Evolutionary conservation across 2,888 invertebrate species (phyloP), one percentile per base, ranked within the genome.

Genomic region (Alcis repandata): DNA sequence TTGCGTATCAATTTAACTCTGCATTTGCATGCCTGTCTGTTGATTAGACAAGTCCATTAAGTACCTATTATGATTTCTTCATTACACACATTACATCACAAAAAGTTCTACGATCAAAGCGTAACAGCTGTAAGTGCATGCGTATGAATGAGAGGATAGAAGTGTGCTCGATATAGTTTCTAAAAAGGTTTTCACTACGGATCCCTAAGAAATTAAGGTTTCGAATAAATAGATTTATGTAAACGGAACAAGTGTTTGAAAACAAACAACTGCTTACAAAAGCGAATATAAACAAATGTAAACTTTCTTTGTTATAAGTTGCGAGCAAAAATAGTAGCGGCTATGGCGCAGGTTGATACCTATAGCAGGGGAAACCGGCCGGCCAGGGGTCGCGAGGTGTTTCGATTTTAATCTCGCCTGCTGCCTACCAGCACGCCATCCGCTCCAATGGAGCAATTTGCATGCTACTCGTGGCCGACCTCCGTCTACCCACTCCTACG

Each of bases 401-500:
- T 86, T 84, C 82, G 82, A 84, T 86, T 86, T 84, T 86, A 86
- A 87, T 88, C 88, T 87, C 76, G 77, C 76, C 77, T 76, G 83
- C 75, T 82, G 77, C 79, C 81, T 76, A 78, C 82, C 82, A 84
- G 79, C 79, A 73, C 78, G 75, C 78, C 79, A 84, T 84, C 80
- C 83, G 80, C 84, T 85, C 82, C 88, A 89, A 92, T 92, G 85
- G 87, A 85, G 85, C 85, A 85, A 92, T 92, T 92, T 92, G 90
- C 92, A 92, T 92, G 91, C 91, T 85, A 80, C 85, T 87, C 89
- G 90, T 90, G 87, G 88, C 87, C 87, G 88, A 83, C 82, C 83
- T 84, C 86, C 86, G 85, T 86, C 90, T 87, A 90, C 91, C 89
- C 90, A 89, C 89, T 87, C 87, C 86, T 89, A 90, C 87, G 85